Conservation (phyloP, 2,113 vertebrate genomes). For the Verasper variegatus region DNA sequence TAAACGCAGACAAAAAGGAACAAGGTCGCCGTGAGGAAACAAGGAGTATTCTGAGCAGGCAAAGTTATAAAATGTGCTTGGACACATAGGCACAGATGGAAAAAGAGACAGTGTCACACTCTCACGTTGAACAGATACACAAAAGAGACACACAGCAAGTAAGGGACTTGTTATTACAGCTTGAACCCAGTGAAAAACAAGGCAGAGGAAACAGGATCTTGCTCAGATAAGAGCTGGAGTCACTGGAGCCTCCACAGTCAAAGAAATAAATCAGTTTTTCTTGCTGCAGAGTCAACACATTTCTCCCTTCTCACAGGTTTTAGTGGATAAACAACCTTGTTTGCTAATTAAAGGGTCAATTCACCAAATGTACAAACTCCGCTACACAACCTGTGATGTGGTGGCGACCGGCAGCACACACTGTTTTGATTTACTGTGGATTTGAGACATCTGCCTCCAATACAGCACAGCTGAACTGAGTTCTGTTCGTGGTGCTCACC, state of each 20-base stretch:
- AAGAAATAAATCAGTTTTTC: not conserved
- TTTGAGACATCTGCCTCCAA: not conserved
- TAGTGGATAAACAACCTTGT: not conserved
- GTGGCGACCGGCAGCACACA: no score
- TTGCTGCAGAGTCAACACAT: not conserved
- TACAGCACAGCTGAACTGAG: not conserved
- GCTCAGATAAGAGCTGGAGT: slow-evolving; percentile 61
- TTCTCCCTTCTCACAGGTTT: not conserved
- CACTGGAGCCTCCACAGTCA: slow-evolving; percentile 27
- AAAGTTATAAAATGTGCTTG: slow-evolving; percentile 13
- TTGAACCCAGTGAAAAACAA: slow-evolving; percentile 65
- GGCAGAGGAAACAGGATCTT: slow-evolving; percentile 68
- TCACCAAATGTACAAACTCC: not conserved
- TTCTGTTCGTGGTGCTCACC: no score
- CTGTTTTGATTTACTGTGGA: not conserved
- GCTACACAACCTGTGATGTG: no score
- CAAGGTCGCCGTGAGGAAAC: slow-evolving; percentile 44
- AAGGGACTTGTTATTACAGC: slow-evolving; percentile 75
- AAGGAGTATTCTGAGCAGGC: slow-evolving; percentile 19
- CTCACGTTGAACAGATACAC: slow-evolving; percentile 35
- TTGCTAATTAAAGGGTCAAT: not conserved
- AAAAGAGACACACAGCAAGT: slow-evolving; percentile 32
- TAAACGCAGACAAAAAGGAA: slow-evolving; percentile 25
- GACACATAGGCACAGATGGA: slow-evolving; percentile 12
- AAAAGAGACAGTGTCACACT: slow-evolving; percentile 39